Evolutionary conservation across 2,888 invertebrate genomes (phyloP), one percentile per base, ranked within the genome.

Genomic region (Drosophila melanocephala): DNA sequence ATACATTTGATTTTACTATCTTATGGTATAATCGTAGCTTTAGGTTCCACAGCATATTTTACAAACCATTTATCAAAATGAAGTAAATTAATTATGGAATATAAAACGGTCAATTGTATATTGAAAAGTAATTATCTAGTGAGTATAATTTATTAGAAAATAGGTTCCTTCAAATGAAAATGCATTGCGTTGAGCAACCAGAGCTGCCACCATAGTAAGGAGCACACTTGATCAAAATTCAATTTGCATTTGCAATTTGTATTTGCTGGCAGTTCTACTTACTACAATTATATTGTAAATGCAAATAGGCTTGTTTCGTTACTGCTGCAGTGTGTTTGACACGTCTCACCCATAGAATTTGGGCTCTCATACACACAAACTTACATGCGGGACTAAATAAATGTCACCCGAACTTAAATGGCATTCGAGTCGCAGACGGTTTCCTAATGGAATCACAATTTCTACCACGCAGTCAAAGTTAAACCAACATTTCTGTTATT

Each of bases 361-460:
- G 42, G 58, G n/a, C 6, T 51, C 32, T n/a, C 51, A 12, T 42
- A 65, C 28, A 64, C 12, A 22, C 59, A 53, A 26, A 28, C 33
- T 37, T 57, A 60, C 30, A 56, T 56, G 42, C 9, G 30, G 37
- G 39, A 57, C 64, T 63, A 71, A 68, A 79, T 73, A 82, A 79
- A 82, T 76, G 72, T 82, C 75, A 63, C 16, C 57, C 68, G 70
- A 86, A 87, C 88, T 88, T 83, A 79, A 87, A 88, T 90, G 85
- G 77, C 89, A 87, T 87, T 83, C 82, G 84, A 87, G 87, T 75
- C 86, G 75, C 77, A 84, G 88, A 87, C 87, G 70, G 84, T 89
- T 75, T 79, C 84, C 87, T 90, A 87, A 87, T 87, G 89, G 87
- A 84, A 90, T 86, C 87, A 90, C 84, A 88, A 87, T 80, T 83